These are phyloP conservation scores for Scolanthus callimorphus DNA, from an alignment of 92 coral and sea anemone species.

Conservation along the genomic window DNA sequence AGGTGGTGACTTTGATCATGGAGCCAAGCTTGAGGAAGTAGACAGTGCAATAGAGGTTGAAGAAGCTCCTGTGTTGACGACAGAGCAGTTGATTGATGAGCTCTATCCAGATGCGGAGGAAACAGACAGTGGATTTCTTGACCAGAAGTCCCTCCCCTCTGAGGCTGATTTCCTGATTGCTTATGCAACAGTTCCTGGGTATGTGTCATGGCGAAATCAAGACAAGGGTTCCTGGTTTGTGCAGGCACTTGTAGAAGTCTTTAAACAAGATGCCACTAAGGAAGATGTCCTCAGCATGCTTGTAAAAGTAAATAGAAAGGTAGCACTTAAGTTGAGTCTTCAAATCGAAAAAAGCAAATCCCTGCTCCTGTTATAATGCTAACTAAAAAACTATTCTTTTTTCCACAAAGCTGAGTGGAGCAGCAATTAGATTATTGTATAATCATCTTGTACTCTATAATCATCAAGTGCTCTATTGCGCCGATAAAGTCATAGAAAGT, in stretches of 20 bases:
- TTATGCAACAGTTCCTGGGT: slow-evolving; percentile 95
- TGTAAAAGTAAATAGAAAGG: slow-evolving; percentile 81
- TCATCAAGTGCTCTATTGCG: no score
- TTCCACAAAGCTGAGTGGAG: no score
- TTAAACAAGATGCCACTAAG: slow-evolving; percentile 52
- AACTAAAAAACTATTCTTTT: slow-evolving; percentile 87
- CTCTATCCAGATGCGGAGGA: slow-evolving; percentile 71
- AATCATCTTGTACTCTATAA: no score
- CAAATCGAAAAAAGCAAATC: slow-evolving; percentile 82
- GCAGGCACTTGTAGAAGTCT: slow-evolving; percentile 87
- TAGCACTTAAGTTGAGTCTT: slow-evolving; percentile 91
- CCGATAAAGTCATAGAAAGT: no score
- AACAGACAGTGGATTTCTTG: slow-evolving; percentile 52
- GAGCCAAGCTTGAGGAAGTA: slow-evolving; percentile 44
- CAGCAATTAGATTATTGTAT: no score
- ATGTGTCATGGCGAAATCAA: slow-evolving; percentile 94
- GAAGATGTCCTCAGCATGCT: slow-evolving; percentile 96
- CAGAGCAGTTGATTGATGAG: slow-evolving; percentile 50
- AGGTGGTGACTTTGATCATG: slow-evolving; percentile 90
- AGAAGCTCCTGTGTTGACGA: slow-evolving; percentile 27
- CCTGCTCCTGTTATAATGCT: slow-evolving; percentile 94
- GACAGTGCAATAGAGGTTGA: slow-evolving; percentile 4
- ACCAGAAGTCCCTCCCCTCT: slow-evolving; percentile 69
- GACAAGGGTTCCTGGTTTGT: slow-evolving; percentile 97
- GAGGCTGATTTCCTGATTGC: slow-evolving; percentile 94